These are phyloP conservation scores for Gymnocephalus cernua DNA, from an alignment of 2,113 vertebrate genomes.

Conservation along the genomic window DNA sequence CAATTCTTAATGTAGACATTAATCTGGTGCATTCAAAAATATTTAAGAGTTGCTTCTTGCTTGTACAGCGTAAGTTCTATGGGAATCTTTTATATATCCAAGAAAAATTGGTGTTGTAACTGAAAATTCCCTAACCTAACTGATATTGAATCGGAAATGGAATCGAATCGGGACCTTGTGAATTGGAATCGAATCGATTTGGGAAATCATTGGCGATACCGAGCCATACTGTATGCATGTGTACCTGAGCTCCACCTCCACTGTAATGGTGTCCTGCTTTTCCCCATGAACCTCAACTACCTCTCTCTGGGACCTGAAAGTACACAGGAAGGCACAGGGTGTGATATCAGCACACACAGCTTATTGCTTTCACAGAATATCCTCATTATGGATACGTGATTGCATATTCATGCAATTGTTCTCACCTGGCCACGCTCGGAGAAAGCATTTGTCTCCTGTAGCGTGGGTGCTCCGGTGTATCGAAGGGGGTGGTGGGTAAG, in stretches of 20 bases:
- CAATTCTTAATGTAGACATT: too few species aligned
- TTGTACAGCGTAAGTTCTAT: too few species aligned
- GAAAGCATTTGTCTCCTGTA: constrained; percentile 92
- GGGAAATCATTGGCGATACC: too few species aligned
- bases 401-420: not conserved
- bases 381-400: not conserved
- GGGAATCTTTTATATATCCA: too few species aligned
- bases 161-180: too few species aligned
- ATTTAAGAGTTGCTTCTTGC: too few species aligned
- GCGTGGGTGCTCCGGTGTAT: constrained; percentile 93
- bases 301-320: constrained; percentile 84
- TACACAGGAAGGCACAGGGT: constrained; percentile 1
- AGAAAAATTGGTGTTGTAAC: too few species aligned
- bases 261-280: constrained; percentile 90
- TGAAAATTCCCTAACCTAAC: too few species aligned
- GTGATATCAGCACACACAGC: not conserved
- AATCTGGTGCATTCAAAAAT: too few species aligned
- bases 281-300: constrained; percentile 83
- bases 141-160: too few species aligned
- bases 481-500: constrained; percentile 93
- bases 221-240: too few species aligned
- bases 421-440: constrained; percentile 90
- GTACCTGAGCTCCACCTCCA: constrained; percentile 91
- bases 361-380: not conserved
- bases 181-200: too few species aligned